Conservation (phyloP, 1,140 invertebrate species). For the Plectus sambesii region DNA sequence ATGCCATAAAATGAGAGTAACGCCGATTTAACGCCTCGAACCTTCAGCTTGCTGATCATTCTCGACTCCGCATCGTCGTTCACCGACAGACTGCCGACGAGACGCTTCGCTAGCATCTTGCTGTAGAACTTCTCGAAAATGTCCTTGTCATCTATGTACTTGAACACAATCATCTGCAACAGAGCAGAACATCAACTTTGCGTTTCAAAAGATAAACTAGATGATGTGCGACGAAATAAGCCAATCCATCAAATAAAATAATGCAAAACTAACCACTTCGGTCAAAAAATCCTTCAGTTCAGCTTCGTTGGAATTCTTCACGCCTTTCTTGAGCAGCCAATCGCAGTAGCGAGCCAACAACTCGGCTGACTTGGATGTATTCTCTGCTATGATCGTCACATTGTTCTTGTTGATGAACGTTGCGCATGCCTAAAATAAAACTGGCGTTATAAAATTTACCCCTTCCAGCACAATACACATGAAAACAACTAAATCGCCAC, state of each 20-base stretch:
- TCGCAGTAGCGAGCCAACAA: conserved; percentile 95
- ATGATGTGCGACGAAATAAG: too few species aligned
- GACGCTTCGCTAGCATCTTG: conserved; percentile 92
- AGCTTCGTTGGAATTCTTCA: conserved; percentile 93
- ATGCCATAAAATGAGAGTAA: too few species aligned
- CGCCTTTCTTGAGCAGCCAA: conserved; percentile 78
- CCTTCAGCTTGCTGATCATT: conserved; percentile 99
- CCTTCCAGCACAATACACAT: too few species aligned
- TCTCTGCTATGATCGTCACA: conserved; percentile 74
- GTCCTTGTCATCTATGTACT: conserved; percentile 99
- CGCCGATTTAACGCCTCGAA: too few species aligned
- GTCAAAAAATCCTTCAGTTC: conserved; percentile 95
- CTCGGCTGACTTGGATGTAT: conserved; percentile 87
- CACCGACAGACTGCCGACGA: conserved; percentile 92
- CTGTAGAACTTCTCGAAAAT: conserved; percentile 99
- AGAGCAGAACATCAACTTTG: too few species aligned
- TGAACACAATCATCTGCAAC: conserved; percentile 92
- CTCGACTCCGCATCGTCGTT: conserved; percentile 97
- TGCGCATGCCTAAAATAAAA: too few species aligned
- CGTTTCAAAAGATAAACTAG: too few species aligned
- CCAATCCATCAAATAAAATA: conserved; percentile 13
- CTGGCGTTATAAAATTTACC: too few species aligned
- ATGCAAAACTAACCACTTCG: conserved; percentile 74
- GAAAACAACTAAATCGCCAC: too few species aligned
- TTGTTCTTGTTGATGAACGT: conserved; percentile 94